Evolutionary conservation across 2,888 invertebrate genomes (phyloP).

Genomic region (Pandemis heparana): DNA sequence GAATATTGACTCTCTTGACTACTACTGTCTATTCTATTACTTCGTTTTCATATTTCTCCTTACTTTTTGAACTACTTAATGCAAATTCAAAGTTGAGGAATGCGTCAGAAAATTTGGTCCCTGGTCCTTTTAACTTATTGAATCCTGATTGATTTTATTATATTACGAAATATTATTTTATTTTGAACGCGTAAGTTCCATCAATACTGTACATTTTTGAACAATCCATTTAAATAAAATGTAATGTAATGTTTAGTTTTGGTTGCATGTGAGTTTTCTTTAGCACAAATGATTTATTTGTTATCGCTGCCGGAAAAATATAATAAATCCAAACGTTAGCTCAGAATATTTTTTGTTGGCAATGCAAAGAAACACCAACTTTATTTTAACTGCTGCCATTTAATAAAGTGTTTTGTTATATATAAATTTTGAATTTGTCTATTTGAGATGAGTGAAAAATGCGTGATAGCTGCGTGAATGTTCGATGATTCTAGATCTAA

Average conservation of each 20-base stretch:
- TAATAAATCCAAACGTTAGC: conserved; percentile 23
- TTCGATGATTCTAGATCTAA: conserved; percentile 60
- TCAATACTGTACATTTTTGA: conserved; percentile 19
- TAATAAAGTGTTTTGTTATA: conserved; percentile 52
- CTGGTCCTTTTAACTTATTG: conserved; percentile 15
- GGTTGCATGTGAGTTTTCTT: conserved; percentile 47
- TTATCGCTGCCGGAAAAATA: conserved; percentile 40
- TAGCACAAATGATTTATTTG: conserved; percentile 53
- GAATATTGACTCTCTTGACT: too few species aligned
- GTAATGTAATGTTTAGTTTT: conserved; percentile 32
- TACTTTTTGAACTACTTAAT: too few species aligned
- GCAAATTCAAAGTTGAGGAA: too few species aligned
- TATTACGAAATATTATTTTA: conserved; percentile 27
- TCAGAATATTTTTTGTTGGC: conserved; percentile 28
- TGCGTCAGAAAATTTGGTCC: not conserved
- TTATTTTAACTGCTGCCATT: conserved; percentile 48
- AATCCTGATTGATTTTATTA: conserved; percentile 17
- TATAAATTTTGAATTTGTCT: conserved; percentile 52
- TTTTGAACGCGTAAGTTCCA: conserved; percentile 14
- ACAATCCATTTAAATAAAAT: conserved; percentile 33
- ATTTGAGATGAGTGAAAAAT: conserved; percentile 57
- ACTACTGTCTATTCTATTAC: too few species aligned
- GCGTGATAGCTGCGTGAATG: conserved; percentile 61
- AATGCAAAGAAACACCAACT: conserved; percentile 1
- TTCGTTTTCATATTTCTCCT: too few species aligned